Base-by-base conservation (phyloP, 2,888 invertebrate species). In the Melolontha melolontha region DNA sequence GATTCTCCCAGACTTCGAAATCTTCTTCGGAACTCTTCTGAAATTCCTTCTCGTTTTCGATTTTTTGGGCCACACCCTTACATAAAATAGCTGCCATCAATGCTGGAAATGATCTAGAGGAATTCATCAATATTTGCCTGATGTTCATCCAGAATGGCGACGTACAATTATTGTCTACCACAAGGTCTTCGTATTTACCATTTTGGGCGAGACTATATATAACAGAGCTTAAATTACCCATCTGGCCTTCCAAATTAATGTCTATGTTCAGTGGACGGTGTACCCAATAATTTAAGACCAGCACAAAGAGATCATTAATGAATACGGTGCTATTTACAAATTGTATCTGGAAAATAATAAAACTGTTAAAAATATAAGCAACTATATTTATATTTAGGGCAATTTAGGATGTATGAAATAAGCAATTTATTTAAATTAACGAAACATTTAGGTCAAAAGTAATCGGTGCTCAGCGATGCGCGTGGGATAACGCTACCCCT, bases 131-230 rank as follows among this genome's bases (percentile, higher is more conserved):
- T 68, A 90, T 84, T 72, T 89, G 89, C 29, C 95, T 87, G 50
- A 95, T 88, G 65, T 87, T 86, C 76, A 90, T 89, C 96, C 96
- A 97, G 92, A 95, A 96, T 0, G 87, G 84, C 0, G 93, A 94
- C 17, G 89, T 86, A 71, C 89, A 87, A 77, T 91, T 92, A 73
- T 91, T 91, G 64, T 88, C 89, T 17, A 88, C 88, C 27, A 85
- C 82, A 5, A 88, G 85, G 44, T 88, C 87, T 66, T 89, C 87
- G 11, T 80, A 78, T 12, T 89, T 87, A 51, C 87, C 86, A 57
- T 89, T 84, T 73, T 87, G 87, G 72, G 92, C 91, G 65, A 94
- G 84, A 17, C 87, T 86, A 69, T 87, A 87, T 62, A 94, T 80
- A 68, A 92, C 84, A 65, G 87, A 85, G 41, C 90, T 89, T 67